Evolutionary conservation across 2,888 invertebrate species (phyloP).

Genomic region (Limulus polyphemus): DNA sequence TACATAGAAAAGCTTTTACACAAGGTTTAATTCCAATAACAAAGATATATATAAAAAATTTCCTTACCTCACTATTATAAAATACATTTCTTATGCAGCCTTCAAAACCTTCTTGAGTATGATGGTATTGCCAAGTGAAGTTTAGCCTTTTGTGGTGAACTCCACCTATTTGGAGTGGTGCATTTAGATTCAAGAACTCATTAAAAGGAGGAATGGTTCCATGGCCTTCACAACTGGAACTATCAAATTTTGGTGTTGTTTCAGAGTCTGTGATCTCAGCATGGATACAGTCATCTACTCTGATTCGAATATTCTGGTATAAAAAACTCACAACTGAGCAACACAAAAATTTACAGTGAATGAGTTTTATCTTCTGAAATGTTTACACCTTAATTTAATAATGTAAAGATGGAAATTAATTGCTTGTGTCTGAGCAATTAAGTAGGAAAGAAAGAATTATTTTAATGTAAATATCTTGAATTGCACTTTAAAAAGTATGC

Average conservation of each 20-base stretch:
- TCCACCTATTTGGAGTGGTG: slow-evolving; percentile 87
- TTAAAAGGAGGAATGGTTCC: slow-evolving; percentile 73
- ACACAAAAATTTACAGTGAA: too few relatives aligned
- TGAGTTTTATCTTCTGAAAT: too few relatives aligned
- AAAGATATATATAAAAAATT: too few relatives aligned
- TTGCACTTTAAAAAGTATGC: too few relatives aligned
- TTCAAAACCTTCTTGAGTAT: slow-evolving; percentile 52
- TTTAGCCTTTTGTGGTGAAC: slow-evolving; percentile 48
- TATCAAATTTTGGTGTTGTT: slow-evolving; percentile 66
- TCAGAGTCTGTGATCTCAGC: slow-evolving; percentile 55
- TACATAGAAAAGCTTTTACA: too few relatives aligned
- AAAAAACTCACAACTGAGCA: slow-evolving; percentile 3
- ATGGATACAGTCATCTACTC: slow-evolving; percentile 82
- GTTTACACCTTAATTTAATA: too few relatives aligned
- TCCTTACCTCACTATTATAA: slow-evolving; percentile 62
- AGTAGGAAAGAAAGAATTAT: too few relatives aligned
- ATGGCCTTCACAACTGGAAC: slow-evolving; percentile 72
- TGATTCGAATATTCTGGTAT: slow-evolving; percentile 61
- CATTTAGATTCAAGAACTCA: slow-evolving; percentile 88
- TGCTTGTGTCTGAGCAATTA: too few relatives aligned
- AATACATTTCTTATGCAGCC: slow-evolving; percentile 91
- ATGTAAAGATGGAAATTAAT: too few relatives aligned
- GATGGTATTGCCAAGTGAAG: slow-evolving; percentile 12
- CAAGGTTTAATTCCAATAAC: too few relatives aligned
- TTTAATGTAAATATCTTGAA: too few relatives aligned